Percentiles rank a stretch among this genome's conserved stretches.
phyloP scores from a whole-genome alignment of 2,888 invertebrate genomes.

The Ethmia dodecea region DNA sequence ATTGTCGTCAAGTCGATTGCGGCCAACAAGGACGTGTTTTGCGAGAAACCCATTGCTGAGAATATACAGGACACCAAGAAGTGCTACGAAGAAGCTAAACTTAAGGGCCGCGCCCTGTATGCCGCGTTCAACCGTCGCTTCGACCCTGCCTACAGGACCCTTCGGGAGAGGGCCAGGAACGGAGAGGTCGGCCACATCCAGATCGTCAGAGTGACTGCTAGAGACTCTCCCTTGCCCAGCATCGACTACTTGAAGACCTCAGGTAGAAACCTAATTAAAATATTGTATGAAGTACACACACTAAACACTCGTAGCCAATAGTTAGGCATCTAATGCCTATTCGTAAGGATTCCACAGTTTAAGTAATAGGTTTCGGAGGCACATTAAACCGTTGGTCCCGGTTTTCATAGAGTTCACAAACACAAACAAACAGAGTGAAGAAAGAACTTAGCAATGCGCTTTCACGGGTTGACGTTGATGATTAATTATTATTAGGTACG shows the following conservation, averaged over 20 bases:
- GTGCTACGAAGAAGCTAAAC: conserved; percentile 78
- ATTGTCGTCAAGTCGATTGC: conserved; percentile 72
- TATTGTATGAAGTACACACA: not conserved
- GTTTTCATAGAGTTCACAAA: too few relatives aligned
- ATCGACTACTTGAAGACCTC: conserved; percentile 79
- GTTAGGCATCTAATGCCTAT: not conserved
- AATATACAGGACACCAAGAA: conserved; percentile 66
- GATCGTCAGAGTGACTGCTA: conserved; percentile 78
- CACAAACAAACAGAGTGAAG: too few relatives aligned
- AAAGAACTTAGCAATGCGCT: too few relatives aligned
- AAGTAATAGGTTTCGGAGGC: too few relatives aligned
- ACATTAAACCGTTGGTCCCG: too few relatives aligned
- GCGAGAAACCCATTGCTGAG: conserved; percentile 83
- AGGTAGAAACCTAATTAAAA: conserved; percentile 47
- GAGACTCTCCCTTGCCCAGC: conserved; percentile 81
- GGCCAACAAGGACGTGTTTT: conserved; percentile 80
- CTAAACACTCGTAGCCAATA: not conserved
- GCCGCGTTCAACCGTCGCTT: conserved; percentile 83
- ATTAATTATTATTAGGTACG: too few relatives aligned
- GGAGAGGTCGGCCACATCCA: conserved; percentile 81
- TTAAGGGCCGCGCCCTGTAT: conserved; percentile 73
- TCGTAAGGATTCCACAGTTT: too few relatives aligned
- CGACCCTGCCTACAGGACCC: conserved; percentile 76
- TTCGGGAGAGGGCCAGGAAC: conserved; percentile 65
- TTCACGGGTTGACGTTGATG: too few relatives aligned